Base-by-base conservation (phyloP, 2,113 vertebrate species). In the Nothoprocta pentlandii region DNA sequence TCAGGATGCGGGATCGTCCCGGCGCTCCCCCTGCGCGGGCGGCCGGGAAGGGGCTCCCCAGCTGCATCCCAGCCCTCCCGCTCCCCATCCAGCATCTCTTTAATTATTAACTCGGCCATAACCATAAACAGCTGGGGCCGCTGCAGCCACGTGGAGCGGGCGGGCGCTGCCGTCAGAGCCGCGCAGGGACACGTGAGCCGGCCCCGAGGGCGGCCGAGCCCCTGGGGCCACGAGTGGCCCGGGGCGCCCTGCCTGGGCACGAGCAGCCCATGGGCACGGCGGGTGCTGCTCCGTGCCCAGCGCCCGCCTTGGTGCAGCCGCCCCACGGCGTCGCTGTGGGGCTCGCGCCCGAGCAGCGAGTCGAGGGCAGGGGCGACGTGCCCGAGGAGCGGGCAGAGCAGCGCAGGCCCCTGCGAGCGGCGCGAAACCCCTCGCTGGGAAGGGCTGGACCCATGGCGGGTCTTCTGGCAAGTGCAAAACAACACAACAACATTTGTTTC, bases 61-160 rank as follows among this genome's bases (percentile, higher is more conserved):
- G 93, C 95, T 94, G 94, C 96, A 95, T 95, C 92, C 92, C 74
- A 83, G 91, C 79, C 93, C 92, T 94, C 93, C 90, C 96, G 92
- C 90, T 94, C 91, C 95, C 92, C 85, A 96, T 95, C 94, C 94
- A 96, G 92, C 92, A 93, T 96, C 94, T 97, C 89, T 96, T 96
- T 96, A 97, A 97, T 97, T 97, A 96, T 97, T 97, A 96, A 97
- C 95, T 96, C 85, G 3, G 76, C 93, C 94, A 91, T 94, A 96
- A 96, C 94, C 96, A 96, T 96, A 97, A 96, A 95, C 95, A 96
- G 92, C 95, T 96, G 95, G 95, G 95, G 82, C 93, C 94, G 95
- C 92, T 92, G 94, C 82, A 95, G 94, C 95, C 95, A 94, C 88
- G 88, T 96, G 95, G 94, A 95, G 85, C 83, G 74, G 96, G 94